Evolutionary conservation across 92 coral and sea anemone genomes (phyloP), one percentile per base, ranked within the genome.

Genomic region (Pocillopora grandis): DNA sequence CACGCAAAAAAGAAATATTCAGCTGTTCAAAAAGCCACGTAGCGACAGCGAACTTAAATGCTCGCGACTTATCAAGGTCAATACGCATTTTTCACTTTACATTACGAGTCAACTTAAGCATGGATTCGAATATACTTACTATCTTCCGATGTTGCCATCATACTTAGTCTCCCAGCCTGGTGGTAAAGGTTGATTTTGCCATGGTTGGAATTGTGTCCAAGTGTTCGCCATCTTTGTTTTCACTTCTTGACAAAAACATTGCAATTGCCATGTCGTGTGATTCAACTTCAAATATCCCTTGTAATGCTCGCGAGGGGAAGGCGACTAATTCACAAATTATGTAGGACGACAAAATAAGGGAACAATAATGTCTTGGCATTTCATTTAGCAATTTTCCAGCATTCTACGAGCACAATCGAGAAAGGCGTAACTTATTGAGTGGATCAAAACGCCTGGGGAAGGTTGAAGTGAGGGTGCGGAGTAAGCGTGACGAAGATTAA

Each of bases 101-200:
- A 3, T 1, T 31, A 78, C 52, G 33, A 60, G 72, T 19, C n/a
- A 23, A 4, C 8, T 59, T 31, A 56, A 16, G 3, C 18, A 27
- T 36, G 20, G 10, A 49, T 37, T 72, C 9, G 36, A 9, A 21
- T 6, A 55, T 23, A 80, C 98, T 91, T 42, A 42, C 23, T 23
- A 23, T 23, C 23, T 23, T 23, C 23, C 23, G 23, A 91, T 62
- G 70, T 73, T 87, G 0, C 75, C 35, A 76, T 94, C 98, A 80
- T 87, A 94, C 87, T 83, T 94, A 7, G 98, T 95, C 75, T 94
- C 98, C 98, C 98, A 94, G 10, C 98, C 98, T 55, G 93, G 92
- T 31, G 98, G 98, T 33, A 94, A 89, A 64, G 98, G 93, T 69
- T 92, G 88, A 42, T 84, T 91, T 84, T 93, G 94, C 87, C 91